Percentiles rank a stretch among this genome's conserved stretches.
Evolutionary conservation across 2,113 vertebrate genomes (phyloP).

Genomic region (Dasyornis broadbenti): DNA sequence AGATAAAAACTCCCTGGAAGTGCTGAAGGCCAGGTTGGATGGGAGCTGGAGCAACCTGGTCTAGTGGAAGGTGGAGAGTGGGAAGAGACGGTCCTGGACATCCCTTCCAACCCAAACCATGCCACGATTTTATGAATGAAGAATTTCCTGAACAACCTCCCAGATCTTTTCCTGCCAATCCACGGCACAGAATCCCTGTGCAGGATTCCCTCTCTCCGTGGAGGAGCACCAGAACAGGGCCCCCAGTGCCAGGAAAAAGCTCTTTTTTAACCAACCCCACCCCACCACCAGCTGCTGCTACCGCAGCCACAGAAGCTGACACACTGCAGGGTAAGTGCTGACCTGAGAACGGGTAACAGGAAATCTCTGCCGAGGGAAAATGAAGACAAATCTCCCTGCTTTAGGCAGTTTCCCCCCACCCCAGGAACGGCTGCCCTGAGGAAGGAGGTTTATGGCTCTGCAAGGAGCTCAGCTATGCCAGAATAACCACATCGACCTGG

Average conservation of each 20-base stretch:
- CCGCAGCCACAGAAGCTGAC: not conserved
- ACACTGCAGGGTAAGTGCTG: not conserved
- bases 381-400: not conserved
- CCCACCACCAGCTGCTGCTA: not conserved
- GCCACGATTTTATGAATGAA: not conserved
- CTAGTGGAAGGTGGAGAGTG: too few relatives aligned
- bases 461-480: not conserved
- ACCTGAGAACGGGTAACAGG: not conserved
- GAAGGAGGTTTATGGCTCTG: not conserved
- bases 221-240: not conserved
- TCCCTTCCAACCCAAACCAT: not conserved
- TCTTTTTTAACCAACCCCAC: not conserved
- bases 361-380: not conserved
- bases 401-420: not conserved
- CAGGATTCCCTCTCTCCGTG: not conserved
- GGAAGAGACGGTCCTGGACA: too few relatives aligned
- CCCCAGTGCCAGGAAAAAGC: not conserved
- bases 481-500: not conserved
- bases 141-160: not conserved
- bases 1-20: not conserved
- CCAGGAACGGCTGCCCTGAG: not conserved
- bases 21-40: not conserved
- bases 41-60: not conserved
- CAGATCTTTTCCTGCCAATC: not conserved
- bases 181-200: rapidly evolving